Evolutionary conservation across 1,140 invertebrate species (phyloP), one percentile per base, ranked within the genome.

Genomic region (Drosophila rufa): DNA sequence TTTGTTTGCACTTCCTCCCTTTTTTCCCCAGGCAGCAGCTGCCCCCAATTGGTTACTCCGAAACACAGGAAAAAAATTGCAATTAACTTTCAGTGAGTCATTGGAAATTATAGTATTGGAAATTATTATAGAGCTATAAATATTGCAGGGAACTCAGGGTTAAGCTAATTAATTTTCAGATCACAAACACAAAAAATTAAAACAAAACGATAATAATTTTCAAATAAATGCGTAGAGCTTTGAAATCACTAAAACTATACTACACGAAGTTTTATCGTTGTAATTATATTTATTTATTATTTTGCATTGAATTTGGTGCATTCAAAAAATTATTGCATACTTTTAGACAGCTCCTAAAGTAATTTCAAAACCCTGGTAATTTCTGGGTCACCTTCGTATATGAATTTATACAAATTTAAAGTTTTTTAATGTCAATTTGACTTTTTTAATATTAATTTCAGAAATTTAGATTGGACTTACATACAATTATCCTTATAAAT

Each of bases 1-100:
- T 75, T 77, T 78, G 75, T 78, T 78, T 78, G 75, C 74, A 69
- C 48, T 60, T 46, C 64, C 53, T 67, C 56, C 74, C 40, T 46
- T 40, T 38, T 25, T 25, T 36, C 27, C n/a, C 33, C 11, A 22
- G 33, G 22, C 27, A 22, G 30, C 48, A 66, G 43, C 53, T 73
- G 62, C 71, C 33, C 40, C 65, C 65, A 48, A 15, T 36, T 60
- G 53, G 53, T 56, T 25, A 40, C 14, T 22, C 2, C 53, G 19
- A 14, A 14, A 11, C 36, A 56, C 53, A 30, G 6, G 19, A 4
- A 14, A 56, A 22, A 55, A 55, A 22, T 36, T 15, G 51, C 33
- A 22, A 38, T 22, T 4, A 38, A 5, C 11, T 38, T 55, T 22
- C 2, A 3, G 2, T 11, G 1, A 14, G 17, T 33, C 3, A 19